Base-by-base conservation (phyloP, 2,113 vertebrate species). In the Cromileptes altivelis region DNA sequence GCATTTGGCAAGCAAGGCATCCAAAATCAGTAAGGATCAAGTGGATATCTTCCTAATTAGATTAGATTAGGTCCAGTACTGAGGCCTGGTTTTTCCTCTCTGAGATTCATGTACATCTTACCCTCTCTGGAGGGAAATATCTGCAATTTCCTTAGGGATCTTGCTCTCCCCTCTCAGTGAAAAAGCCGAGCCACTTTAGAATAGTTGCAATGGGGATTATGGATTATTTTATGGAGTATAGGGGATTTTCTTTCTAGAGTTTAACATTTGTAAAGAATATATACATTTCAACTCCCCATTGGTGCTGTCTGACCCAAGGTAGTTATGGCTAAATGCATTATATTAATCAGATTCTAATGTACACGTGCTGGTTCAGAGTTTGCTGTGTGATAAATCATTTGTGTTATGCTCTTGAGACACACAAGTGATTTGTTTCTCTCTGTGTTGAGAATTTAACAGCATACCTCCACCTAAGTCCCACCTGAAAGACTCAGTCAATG, bases 11-110 rank as follows among this genome's bases (percentile, higher is more conserved):
- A 76, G 18, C 68, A 75, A 49, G 64, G 12, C 33, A 21, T 42
- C 70, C 6, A 47, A 68, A 84, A 80, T 85, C 80, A 81, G 78
- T 19, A 21, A 68, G 67, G 78, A 82, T 86, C 23, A 89, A 81
- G 76, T 82, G 68, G 57, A 82, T 87, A 64, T 74, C 58, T 84
- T 70, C 25, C 72, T 90, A 55, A 88, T 86, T 86, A 75, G 56
- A 78, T 89, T 90, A 89, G 77, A 90, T 83, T 67, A 65, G 61
- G 23, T 81, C 69, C 55, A 73, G 56, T 60, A 84, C 60, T 82
- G 71, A 85, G 61, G 75, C 53, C 49, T 21, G 9, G 18, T 47
- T 79, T 80, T 85, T 67, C 72, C 70, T 47, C 62, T 88, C 61
- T 11, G 6, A 56, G 52, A 57, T 71, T 84, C 72, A 58, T 40